phyloP scores from a whole-genome alignment of 2,797 vertebrate species.

The Peromyscus nudipes region DNA sequence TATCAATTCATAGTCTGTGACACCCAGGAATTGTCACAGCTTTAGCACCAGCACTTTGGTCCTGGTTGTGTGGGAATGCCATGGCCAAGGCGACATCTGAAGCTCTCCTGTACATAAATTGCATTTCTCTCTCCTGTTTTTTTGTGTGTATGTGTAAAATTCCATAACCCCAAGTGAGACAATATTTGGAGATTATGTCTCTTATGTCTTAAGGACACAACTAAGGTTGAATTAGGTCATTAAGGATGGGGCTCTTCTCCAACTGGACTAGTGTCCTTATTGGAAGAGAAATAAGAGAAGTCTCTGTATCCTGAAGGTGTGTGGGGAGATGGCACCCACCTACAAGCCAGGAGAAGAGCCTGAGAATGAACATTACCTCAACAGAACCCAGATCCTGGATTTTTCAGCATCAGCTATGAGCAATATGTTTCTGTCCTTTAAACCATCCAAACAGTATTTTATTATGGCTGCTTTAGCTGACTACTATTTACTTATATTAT shows the following conservation, averaged over 20 bases:
- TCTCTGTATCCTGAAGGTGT: not conserved
- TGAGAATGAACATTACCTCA: not conserved
- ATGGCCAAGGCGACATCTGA: not conserved
- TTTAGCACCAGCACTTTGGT: not conserved
- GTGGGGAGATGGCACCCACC: too few species aligned
- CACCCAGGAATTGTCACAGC: not conserved
- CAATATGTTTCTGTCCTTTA: not conserved
- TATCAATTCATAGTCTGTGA: not conserved
- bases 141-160: not conserved
- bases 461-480: not conserved
- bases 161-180: not conserved
- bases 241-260: not conserved
- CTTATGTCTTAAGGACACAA: not conserved
- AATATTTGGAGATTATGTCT: not conserved
- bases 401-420: not conserved
- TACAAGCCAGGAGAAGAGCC: too few species aligned
- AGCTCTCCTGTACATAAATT: not conserved
- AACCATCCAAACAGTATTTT: not conserved
- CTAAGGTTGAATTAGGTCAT: not conserved
- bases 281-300: not conserved
- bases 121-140: not conserved
- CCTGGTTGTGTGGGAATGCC: not conserved
- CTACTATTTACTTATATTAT: too few species aligned
- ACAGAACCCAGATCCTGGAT: not conserved
- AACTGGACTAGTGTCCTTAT: not conserved